A percentile compares a stretch with the other conserved stretches of the same genome.
Conservation (phyloP, 2,797 vertebrate genomes). For the Lepidocolaptes lacrymiger region DNA sequence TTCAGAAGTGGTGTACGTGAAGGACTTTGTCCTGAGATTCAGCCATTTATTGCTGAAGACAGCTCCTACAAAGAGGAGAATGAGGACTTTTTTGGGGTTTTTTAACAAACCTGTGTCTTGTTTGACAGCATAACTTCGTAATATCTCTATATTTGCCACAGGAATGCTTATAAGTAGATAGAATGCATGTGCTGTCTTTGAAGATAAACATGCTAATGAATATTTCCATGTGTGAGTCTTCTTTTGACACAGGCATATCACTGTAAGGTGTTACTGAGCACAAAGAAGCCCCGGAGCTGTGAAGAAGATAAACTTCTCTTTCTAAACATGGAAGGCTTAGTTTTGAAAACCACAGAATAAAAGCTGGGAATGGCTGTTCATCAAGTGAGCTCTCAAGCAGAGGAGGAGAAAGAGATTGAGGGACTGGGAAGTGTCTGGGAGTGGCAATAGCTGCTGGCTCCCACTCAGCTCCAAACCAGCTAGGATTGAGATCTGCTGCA, state of each 20-base stretch:
- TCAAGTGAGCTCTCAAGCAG: background rate
- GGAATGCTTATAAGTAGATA: background rate
- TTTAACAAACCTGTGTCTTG: background rate
- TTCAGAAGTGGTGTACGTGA: background rate
- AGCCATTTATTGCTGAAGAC: background rate
- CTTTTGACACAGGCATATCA: background rate
- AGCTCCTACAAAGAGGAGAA: background rate
- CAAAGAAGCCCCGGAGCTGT: background rate
- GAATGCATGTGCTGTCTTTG: background rate
- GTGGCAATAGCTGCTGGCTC: background rate
- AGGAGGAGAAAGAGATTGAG: background rate
- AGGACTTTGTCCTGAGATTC: background rate
- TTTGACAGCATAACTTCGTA: background rate
- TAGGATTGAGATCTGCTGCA: background rate
- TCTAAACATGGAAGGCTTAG: background rate
- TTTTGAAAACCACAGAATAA: background rate
- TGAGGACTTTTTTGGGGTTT: background rate
- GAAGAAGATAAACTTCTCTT: background rate
- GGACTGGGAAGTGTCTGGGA: background rate
- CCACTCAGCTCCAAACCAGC: background rate
- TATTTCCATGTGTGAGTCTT: background rate
- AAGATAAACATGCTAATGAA: background rate
- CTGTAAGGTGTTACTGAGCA: background rate
- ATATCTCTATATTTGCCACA: background rate
- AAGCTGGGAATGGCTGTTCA: background rate